Evolutionary conservation across 1,140 invertebrate species (phyloP), one percentile per base, ranked within the genome.

Genomic region (Radopholus similis): DNA sequence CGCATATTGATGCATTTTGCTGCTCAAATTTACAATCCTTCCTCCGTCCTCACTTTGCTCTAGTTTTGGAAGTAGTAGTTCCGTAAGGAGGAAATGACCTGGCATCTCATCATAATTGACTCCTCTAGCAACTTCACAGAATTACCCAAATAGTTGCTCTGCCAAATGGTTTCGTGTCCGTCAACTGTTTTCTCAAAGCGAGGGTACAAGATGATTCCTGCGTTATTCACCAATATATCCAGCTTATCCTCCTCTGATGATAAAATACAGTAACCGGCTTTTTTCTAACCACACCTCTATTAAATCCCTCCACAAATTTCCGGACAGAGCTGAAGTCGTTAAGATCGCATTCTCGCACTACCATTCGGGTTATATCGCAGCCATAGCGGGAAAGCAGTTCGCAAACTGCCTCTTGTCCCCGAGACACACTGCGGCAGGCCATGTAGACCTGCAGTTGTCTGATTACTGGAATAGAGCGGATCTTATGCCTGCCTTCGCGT

Each of bases 31-130:
- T 28, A 75, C 66, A 53, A 75, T 77, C 11, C 73, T 38, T 4
- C 64, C n/a, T 54, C 60, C 55, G 21, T 60, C 71, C 35, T 69
- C 44, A 38, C n/a, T 32, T 6, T 28, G 34, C 49, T 78, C 76
- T 28, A 75, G 55, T 53, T 78, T 74, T 1, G 67, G 75, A 18
- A 75, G 38, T 6, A 75, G 53, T n/a, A 78, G 35, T 64, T 75
- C 76, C n/a, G 76, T 75, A 4, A 75, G 38, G 34, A 75, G 64
- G 38, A 75, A 75, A 63, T 75, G 73, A 13, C 72, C 72, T 73
- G 9, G 37, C 13, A 42, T 15, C n/a, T 42, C n/a, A 15, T 42
- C n/a, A 42, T n/a, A n/a, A n/a, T n/a, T n/a, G n/a, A n/a, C n/a
- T n/a, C n/a, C n/a, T n/a, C n/a, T n/a, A 62, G 37, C 30, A 59